Evolutionary conservation across 2,888 invertebrate genomes (phyloP), one percentile per base, ranked within the genome.

Genomic region (Trissolcus brochymenae): DNA sequence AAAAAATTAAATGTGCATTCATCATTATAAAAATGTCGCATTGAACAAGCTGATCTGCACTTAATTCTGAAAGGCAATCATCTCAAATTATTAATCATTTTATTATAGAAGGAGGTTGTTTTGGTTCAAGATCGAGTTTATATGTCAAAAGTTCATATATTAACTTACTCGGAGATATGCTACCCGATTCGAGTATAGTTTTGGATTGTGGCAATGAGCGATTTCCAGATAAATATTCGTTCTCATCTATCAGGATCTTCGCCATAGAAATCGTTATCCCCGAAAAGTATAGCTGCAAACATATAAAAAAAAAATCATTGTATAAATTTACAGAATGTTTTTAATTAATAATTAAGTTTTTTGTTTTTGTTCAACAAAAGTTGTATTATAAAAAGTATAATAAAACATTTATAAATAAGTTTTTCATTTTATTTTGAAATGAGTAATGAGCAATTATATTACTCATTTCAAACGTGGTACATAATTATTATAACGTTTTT

Each of bases 221-320:
- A 80, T 92, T 91, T 6, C 94, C 94, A 55, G 90, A 90, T 57
- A 94, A 90, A 85, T 92, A 94, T 50, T 92, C 90, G 68, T 93
- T 91, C 82, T 95, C 94, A 82, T 93, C 92, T 75, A 92, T 91
- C 41, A 94, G 90, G 82, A 93, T 91, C 79, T 91, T 91, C 0
- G 92, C 91, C 89, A 94, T 92, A 41, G 93, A 92, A 29, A 92
- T 89, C 59, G 93, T 92, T 21, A 92, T 92, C 81, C 93, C 87
- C 2, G 91, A 89, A 88, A 93, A 94, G 87, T 94, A 95, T 50
- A 92, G 88, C 95, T 95, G 91, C n/a, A 74, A 66, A 65, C 41
- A 7, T 55, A 40, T 7, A 11, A 25, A 25, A 2, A 25, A 41
- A 13, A 43, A 3, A 3, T 43, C 4, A 43, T 43, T 43, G 1